These are phyloP conservation scores for Maniola hyperantus DNA, from an alignment of 2,888 invertebrate genomes.

Conservation along the genomic window DNA sequence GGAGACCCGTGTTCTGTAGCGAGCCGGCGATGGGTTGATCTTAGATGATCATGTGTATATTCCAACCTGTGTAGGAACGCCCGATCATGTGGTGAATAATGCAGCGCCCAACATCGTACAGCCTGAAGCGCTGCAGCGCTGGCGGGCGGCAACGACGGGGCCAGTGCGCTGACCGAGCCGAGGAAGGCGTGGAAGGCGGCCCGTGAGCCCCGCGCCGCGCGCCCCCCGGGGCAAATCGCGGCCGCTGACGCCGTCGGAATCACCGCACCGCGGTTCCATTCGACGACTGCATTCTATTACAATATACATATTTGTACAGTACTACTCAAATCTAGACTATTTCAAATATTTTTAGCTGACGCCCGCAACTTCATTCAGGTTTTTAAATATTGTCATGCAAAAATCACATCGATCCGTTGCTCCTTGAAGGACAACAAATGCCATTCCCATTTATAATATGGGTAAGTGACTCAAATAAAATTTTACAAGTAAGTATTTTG, in stretches of 20 bases:
- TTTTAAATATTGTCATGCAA: too few relatives aligned
- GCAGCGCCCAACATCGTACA: conserved; percentile 95
- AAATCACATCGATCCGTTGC: too few relatives aligned
- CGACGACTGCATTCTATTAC: conserved; percentile 49
- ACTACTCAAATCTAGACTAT: too few relatives aligned
- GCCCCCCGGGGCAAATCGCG: conserved; percentile 70
- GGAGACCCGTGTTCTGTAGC: too few relatives aligned
- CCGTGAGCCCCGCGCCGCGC: conserved; percentile 69
- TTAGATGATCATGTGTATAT: too few relatives aligned
- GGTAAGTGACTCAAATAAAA: too few relatives aligned
- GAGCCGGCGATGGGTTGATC: too few relatives aligned
- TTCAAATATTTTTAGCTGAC: too few relatives aligned
- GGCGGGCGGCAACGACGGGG: conserved; percentile 93
- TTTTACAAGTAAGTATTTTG: too few relatives aligned
- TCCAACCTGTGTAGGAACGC: conserved; percentile 90
- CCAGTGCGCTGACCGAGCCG: conserved; percentile 95
- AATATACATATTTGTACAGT: neutral
- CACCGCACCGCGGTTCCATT: conserved; percentile 44
- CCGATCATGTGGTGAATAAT: conserved; percentile 94
- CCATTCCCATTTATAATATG: too few relatives aligned
- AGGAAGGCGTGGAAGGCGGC: conserved; percentile 92
- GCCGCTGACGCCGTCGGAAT: conserved; percentile 60
- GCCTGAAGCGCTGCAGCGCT: conserved; percentile 95
- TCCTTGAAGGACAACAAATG: too few relatives aligned
- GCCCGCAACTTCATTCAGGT: too few relatives aligned